Evolutionary conservation across 2,797 vertebrate species (phyloP), one percentile per base, ranked within the genome.

Genomic region (Eleutherodactylus coqui): DNA sequence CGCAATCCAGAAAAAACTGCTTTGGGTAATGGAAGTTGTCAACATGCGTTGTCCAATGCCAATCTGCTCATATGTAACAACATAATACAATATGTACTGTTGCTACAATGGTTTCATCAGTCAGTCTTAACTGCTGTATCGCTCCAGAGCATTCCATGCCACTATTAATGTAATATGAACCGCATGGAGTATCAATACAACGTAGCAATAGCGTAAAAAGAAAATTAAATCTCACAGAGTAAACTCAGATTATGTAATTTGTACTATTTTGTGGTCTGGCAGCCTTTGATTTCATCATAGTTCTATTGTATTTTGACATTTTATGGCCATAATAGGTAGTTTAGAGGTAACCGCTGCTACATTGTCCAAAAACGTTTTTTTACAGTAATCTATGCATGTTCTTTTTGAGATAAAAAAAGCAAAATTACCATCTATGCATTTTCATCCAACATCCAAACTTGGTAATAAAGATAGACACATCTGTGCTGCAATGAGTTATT

Each of bases 21-120:
- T 86, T 69, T 82, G 38, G 72, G 79, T 82, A 86, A 80, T 86
- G 79, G 79, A 86, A 55, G 85, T 86, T 86, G 85, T 86, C 85
- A 86, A 76, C 79, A 69, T 51, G 45, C 69, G 34, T 82, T 76
- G 79, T 76, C 27, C 47, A 11, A 7, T 85, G 77, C 84, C 76
- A 60, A 85, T 73, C 84, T 49, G 24, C 72, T 84, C 29, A 16
- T 77, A 51, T 79, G 55, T 85, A 85, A 62, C 49, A 79, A 64
- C 84, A 58, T 24, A 43, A 60, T 51, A 60, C 45, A 85, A 79
- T 79, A 36, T 32, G 45, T 58, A 67, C 41, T 49, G 53, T 38
- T 75, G 76, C 67, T 73, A 75, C 67, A 32, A 62, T 80, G 38
- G 75, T 85, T 85, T 75, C 53, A 84, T 84, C 82, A 67, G 72